Evolutionary conservation across 2,888 invertebrate species (phyloP).

Genomic region (Villa cingulata): DNA sequence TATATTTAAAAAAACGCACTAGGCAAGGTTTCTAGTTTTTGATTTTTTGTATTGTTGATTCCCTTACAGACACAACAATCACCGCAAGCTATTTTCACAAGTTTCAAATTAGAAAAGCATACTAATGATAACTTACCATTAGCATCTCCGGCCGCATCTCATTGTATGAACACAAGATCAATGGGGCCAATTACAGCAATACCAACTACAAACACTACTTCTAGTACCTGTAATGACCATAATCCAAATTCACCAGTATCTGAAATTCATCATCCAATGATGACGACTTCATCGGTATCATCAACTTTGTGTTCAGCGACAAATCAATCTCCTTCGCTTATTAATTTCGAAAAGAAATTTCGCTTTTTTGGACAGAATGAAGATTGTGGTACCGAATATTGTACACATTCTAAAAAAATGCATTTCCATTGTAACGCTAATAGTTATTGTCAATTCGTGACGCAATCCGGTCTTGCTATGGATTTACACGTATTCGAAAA

Average conservation of each 20-base stretch:
- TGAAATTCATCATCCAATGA: constrained; percentile 15
- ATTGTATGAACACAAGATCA: constrained; percentile 1
- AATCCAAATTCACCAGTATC: constrained; percentile 14
- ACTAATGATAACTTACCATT: neutral
- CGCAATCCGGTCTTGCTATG: constrained; percentile 63
- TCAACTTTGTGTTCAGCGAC: neutral
- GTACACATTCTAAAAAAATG: constrained; percentile 51
- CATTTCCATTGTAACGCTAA: constrained; percentile 68
- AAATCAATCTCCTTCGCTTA: neutral
- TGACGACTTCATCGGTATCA: constrained; percentile 6
- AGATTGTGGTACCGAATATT: constrained; percentile 61
- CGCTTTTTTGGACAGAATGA: constrained; percentile 24
- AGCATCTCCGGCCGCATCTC: constrained; percentile 19
- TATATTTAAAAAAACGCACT: neutral
- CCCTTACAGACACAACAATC: constrained; percentile 44
- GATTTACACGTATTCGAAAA: constrained; percentile 75
- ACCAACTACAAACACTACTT: constrained; percentile 8
- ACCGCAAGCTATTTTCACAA: constrained; percentile 85
- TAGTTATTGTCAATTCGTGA: constrained; percentile 66
- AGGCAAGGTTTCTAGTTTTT: neutral
- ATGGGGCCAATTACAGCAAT: constrained; percentile 5
- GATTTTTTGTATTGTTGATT: constrained; percentile 25
- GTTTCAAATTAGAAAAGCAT: constrained; percentile 76
- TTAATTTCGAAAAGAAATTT: constrained; percentile 18
- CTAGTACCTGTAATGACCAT: constrained; percentile 17